Evolutionary conservation across 2,797 vertebrate genomes (phyloP).

Genomic region (Pipistrellus kuhlii): DNA sequence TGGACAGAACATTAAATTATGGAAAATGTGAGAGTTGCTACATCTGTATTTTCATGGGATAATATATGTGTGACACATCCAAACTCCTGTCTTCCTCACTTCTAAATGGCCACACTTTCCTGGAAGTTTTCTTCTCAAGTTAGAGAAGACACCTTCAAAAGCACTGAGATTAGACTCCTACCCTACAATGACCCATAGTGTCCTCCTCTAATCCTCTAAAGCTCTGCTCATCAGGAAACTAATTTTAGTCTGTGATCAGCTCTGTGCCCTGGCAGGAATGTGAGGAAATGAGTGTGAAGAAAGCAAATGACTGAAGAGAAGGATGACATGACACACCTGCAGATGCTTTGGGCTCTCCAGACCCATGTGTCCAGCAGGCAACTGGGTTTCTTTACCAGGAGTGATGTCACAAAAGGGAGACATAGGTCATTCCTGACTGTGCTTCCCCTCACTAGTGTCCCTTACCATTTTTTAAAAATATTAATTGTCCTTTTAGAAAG

Average conservation of each 20-base stretch:
- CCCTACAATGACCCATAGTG: neutral
- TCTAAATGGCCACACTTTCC: neutral
- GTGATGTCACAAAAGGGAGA: neutral
- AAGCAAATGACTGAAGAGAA: neutral
- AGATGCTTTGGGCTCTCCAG: neutral
- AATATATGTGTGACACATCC: slow-evolving; percentile 8
- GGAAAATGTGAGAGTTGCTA: slow-evolving; percentile 69
- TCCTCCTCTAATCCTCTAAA: neutral
- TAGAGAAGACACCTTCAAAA: slow-evolving; percentile 39
- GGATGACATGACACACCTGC: neutral
- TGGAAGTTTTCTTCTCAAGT: slow-evolving; percentile 48
- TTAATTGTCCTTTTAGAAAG: neutral
- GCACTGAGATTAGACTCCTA: neutral
- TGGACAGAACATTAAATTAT: slow-evolving; percentile 64
- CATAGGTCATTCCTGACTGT: neutral
- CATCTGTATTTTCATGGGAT: slow-evolving; percentile 55
- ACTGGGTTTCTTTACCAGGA: neutral
- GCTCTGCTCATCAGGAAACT: neutral
- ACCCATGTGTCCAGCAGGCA: neutral
- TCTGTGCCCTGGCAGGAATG: neutral
- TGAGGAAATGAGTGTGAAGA: neutral
- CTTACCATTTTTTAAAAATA: neutral
- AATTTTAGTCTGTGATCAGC: neutral
- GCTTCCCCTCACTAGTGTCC: neutral
- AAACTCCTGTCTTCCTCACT: neutral